Evolutionary conservation across 2,113 vertebrate species (phyloP).

Genomic region (Erpornis zantholeuca): DNA sequence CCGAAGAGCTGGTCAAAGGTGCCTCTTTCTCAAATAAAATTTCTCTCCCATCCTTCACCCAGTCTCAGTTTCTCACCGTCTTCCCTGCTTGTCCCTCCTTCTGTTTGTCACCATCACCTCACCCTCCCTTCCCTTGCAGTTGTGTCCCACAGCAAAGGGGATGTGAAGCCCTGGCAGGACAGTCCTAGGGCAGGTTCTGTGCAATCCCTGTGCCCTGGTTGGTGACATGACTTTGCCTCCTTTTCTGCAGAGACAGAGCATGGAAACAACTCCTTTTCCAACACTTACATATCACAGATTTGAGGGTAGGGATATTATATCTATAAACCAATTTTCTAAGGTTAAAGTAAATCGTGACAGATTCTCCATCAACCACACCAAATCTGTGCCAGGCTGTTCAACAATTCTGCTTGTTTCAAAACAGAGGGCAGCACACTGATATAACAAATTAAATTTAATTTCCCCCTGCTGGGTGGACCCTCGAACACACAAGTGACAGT

Average conservation of each 20-base stretch:
- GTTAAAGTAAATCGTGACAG: not conserved
- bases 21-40: not conserved
- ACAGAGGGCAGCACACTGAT: not conserved
- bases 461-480: not conserved
- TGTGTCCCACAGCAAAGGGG: accelerated
- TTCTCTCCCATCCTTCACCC: not conserved
- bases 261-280: not conserved
- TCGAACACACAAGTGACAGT: not conserved
- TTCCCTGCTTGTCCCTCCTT: not conserved
- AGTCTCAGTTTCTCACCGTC: not conserved
- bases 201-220: not conserved
- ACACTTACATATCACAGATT: not conserved
- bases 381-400: not conserved
- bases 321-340: not conserved
- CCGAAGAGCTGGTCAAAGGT: not conserved
- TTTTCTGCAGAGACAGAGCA: not conserved
- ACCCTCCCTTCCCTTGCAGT: not conserved
- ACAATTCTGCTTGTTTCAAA: not conserved
- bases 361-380: not conserved
- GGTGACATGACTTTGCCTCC: not conserved
- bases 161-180: not conserved
- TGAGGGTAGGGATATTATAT: not conserved
- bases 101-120: not conserved
- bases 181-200: accelerated
- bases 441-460: not conserved